Evolutionary conservation across 1,140 invertebrate genomes (phyloP).

Genomic region (Brachionus asplanchnoidis): DNA sequence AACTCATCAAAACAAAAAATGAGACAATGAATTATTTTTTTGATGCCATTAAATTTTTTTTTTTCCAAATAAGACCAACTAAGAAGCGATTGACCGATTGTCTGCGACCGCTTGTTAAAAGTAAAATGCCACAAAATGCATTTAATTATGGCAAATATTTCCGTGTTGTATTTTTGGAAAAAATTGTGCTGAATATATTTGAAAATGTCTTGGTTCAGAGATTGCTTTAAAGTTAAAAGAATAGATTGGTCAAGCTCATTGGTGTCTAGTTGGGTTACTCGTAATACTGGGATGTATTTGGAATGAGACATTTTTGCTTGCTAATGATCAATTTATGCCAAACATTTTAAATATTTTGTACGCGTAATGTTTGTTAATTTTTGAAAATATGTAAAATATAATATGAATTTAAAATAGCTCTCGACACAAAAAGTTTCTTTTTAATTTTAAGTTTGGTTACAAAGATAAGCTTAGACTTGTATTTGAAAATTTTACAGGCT

Average conservation of each 20-base stretch:
- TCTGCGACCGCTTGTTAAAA: background rate
- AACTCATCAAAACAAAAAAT: conserved; percentile 34
- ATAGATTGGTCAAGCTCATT: conserved; percentile 4
- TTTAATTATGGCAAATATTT: conserved; percentile 17
- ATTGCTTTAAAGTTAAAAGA: background rate
- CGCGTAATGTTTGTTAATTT: background rate
- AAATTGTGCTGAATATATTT: conserved; percentile 13
- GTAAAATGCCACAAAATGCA: conserved; percentile 6
- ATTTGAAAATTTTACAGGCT: background rate
- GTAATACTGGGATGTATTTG: background rate
- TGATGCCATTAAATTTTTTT: background rate
- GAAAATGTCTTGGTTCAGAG: background rate
- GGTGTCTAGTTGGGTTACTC: conserved; percentile 26
- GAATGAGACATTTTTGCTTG: background rate
- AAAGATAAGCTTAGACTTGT: background rate
- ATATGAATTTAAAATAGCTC: background rate
- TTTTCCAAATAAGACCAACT: conserved; percentile 14
- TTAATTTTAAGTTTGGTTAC: background rate
- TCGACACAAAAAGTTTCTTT: background rate
- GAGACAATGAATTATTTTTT: conserved; percentile 13
- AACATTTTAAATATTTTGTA: background rate
- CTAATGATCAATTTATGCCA: background rate
- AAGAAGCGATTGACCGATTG: conserved; percentile 9
- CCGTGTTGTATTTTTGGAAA: conserved; percentile 1
- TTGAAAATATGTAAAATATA: background rate